These are phyloP conservation scores for Pseudonaja textilis DNA, from an alignment of 2,113 vertebrate genomes.

Conservation along the genomic window DNA sequence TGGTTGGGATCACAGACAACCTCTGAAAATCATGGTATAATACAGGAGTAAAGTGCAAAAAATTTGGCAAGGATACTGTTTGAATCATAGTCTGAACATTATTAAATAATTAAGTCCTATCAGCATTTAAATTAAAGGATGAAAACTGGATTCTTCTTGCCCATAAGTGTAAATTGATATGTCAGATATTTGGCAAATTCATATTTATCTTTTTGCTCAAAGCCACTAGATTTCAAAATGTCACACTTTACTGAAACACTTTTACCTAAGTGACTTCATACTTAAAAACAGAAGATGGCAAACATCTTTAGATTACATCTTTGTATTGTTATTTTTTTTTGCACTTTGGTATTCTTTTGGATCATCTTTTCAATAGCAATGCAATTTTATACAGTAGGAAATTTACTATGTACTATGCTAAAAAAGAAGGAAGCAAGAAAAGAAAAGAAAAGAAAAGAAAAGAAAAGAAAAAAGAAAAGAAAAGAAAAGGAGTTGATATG, in stretches of 20 bases:
- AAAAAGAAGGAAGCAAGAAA: neutral
- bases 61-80: neutral
- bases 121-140: neutral
- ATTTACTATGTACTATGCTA: neutral
- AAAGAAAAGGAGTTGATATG: neutral
- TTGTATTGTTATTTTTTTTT: neutral
- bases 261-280: neutral
- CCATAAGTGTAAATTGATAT: neutral
- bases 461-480: neutral
- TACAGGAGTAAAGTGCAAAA: neutral
- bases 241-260: neutral
- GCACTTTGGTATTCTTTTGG: neutral
- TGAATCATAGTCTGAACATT: neutral
- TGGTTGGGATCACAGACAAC: neutral
- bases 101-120: neutral
- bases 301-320: neutral
- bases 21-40: conserved; percentile 17
- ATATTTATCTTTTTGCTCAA: neutral
- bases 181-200: neutral
- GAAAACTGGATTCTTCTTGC: neutral
- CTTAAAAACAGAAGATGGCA: neutral
- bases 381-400: neutral
- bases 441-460: too few species aligned
- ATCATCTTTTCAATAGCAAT: neutral
- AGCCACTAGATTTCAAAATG: neutral